phyloP scores from a whole-genome alignment of 2,888 invertebrate species.

The Pantelozetes paolii region DNA sequence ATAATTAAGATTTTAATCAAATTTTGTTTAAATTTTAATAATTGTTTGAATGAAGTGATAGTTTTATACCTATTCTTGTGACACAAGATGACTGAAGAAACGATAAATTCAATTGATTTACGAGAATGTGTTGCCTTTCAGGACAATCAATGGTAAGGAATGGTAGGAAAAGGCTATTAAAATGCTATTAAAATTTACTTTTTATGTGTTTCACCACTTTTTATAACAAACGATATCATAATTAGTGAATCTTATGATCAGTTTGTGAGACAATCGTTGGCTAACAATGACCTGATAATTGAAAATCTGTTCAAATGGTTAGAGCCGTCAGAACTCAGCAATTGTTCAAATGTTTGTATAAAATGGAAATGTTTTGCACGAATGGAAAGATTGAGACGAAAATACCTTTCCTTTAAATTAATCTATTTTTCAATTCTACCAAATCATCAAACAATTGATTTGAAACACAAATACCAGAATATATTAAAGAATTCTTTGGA shows the following conservation, averaged over 20 bases:
- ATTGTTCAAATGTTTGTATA: neutral
- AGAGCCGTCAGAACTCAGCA: conserved; percentile 9
- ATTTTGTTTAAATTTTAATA: no score
- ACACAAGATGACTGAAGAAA: neutral
- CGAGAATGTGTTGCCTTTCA: neutral
- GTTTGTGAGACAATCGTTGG: conserved; percentile 3
- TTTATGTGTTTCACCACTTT: neutral
- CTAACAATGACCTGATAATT: conserved; percentile 26
- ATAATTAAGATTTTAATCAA: no score
- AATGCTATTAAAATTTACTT: no score
- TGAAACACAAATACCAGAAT: neutral
- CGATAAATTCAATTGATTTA: neutral
- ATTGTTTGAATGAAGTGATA: no score
- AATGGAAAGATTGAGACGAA: neutral
- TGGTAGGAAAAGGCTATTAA: no score
- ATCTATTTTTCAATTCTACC: neutral
- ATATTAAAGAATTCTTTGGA: neutral
- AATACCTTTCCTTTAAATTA: conserved; percentile 14
- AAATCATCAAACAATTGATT: neutral
- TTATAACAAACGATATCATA: neutral
- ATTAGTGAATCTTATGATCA: neutral
- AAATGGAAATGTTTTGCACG: neutral
- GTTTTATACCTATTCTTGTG: no score
- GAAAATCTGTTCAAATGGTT: conserved; percentile 20
- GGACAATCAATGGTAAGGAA: conserved; percentile 15